Conservation (phyloP, 2,888 invertebrate species). For the Tuberolachnus salignus region DNA sequence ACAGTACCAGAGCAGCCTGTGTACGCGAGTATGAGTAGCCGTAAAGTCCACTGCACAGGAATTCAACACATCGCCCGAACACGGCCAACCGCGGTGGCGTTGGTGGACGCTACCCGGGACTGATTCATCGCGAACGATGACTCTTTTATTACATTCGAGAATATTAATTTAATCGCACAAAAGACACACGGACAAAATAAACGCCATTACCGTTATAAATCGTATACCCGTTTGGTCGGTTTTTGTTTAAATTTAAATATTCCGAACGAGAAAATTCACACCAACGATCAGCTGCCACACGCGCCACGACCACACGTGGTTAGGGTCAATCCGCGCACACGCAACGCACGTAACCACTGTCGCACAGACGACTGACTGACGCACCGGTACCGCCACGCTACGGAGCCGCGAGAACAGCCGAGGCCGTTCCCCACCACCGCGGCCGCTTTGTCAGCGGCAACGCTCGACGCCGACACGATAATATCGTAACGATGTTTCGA, state of each 20-base stretch:
- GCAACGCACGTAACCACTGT: background rate
- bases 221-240: no score
- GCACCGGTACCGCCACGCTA: background rate
- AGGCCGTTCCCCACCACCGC: background rate
- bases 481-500: slow-evolving; percentile 27
- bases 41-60: background rate
- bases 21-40: background rate
- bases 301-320: slow-evolving; percentile 24
- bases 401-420: background rate
- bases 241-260: background rate
- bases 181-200: background rate
- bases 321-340: background rate
- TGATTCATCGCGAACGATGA: background rate
- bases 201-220: background rate
- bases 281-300: background rate
- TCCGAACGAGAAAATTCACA: background rate
- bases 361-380: slow-evolving; percentile 36
- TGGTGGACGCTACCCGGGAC: background rate
- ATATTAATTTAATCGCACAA: background rate
- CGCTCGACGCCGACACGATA: background rate
- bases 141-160: background rate
- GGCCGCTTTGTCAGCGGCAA: background rate
- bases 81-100: no score
- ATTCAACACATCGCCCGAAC: background rate
- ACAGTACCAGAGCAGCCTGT: background rate